Percentiles rank a stretch among this genome's conserved stretches.
Conservation (phyloP, 2,797 vertebrate genomes). For the Ctenopoma multispine region DNA sequence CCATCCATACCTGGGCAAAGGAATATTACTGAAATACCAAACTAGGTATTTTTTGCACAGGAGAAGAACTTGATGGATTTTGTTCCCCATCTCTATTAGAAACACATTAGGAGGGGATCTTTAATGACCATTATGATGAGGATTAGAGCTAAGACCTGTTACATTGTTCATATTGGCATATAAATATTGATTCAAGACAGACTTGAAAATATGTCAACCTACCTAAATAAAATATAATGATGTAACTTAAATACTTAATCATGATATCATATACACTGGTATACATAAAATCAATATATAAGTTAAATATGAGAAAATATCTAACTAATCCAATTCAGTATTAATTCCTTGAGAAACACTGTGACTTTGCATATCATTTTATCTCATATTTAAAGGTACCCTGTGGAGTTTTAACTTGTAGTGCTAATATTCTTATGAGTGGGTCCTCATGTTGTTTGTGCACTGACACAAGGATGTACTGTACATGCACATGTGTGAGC, state of each 20-base stretch:
- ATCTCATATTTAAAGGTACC: conserved; percentile 42
- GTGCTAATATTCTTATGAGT: not conserved
- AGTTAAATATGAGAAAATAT: not conserved
- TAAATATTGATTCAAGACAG: conserved; percentile 8
- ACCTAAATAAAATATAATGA: not conserved
- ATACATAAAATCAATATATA: not conserved
- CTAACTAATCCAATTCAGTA: conserved; percentile 7
- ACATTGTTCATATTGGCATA: not conserved
- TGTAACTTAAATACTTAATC: not conserved
- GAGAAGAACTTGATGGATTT: not conserved
- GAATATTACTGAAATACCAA: too few relatives aligned
- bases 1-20: not conserved
- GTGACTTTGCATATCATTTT: conserved; percentile 54
- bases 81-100: not conserved
- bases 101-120: not conserved
- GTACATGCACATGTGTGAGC: not conserved
- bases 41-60: too few relatives aligned
- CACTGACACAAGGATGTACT: not conserved
- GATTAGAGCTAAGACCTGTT: conserved; percentile 4
- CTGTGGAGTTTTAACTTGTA: conserved; percentile 33
- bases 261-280: not conserved
- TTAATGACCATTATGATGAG: not conserved
- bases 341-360: conserved; percentile 58
- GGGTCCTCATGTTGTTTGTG: not conserved
- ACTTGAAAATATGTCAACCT: conserved; percentile 1